phyloP scores from a whole-genome alignment of 2,888 invertebrate genomes.

The Drepanosiphum platanoidis region DNA sequence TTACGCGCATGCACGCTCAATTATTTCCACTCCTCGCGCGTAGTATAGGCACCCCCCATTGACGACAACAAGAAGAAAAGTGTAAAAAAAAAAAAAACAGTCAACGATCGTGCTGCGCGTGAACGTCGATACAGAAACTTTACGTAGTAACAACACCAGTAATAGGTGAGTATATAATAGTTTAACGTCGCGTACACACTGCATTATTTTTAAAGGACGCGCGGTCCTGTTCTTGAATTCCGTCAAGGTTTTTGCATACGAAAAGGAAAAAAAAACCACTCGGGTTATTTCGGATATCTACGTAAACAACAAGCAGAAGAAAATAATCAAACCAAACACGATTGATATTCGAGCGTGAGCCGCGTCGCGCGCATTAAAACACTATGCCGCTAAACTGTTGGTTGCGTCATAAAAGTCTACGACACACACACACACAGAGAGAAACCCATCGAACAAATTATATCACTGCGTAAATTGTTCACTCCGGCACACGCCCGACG shows the following conservation, averaged over 20 bases:
- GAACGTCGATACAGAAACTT: no score
- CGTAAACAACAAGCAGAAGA: neutral
- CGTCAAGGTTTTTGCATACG: neutral
- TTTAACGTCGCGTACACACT: neutral
- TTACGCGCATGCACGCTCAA: no score
- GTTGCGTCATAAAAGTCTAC: neutral
- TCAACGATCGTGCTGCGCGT: no score
- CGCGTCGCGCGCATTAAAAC: neutral
- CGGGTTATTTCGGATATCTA: neutral
- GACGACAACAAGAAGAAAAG: no score
- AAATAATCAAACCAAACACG: neutral
- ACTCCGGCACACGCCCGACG: slow-evolving; percentile 30
- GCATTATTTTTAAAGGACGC: neutral
- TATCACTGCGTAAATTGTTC: slow-evolving; percentile 31
- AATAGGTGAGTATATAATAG: neutral
- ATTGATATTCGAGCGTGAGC: slow-evolving; percentile 20
- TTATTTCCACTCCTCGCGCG: no score
- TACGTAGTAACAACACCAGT: neutral
- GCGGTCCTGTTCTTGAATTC: neutral
- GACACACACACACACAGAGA: neutral
- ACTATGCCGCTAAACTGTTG: neutral
- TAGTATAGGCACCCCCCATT: no score
- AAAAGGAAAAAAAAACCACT: no score
- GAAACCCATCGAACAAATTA: slow-evolving; percentile 40
- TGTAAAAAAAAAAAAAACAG: no score